phyloP scores from a whole-genome alignment of 2,888 invertebrate genomes.

The Ophraella communa region DNA sequence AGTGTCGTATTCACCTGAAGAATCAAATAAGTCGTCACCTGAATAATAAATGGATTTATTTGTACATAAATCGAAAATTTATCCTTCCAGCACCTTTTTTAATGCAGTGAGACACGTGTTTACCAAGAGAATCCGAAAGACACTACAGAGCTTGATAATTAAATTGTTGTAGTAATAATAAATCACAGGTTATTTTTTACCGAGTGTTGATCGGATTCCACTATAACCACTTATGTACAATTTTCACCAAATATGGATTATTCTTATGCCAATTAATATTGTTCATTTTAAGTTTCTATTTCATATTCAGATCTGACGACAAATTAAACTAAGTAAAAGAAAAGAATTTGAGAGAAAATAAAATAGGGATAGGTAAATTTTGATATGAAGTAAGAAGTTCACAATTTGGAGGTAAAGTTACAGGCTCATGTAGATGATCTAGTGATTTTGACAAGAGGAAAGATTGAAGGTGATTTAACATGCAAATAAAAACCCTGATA shows the following conservation, averaged over 20 bases:
- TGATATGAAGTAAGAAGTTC: too few relatives aligned
- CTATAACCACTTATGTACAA: too few relatives aligned
- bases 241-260: too few relatives aligned
- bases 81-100: background rate
- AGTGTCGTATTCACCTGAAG: conserved; percentile 54
- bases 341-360: background rate
- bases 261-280: too few relatives aligned
- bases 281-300: too few relatives aligned
- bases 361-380: background rate
- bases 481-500: too few relatives aligned
- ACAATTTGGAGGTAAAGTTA: too few relatives aligned
- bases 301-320: conserved; percentile 1
- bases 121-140: background rate
- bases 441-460: too few relatives aligned
- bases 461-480: too few relatives aligned
- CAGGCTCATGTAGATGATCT: too few relatives aligned
- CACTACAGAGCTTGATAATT: background rate
- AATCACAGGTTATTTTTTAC: too few relatives aligned
- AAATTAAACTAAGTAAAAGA: background rate
- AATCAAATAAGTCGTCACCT: conserved; percentile 46
- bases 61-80: conserved; percentile 4
- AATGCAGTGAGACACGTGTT: background rate
- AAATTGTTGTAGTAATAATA: too few relatives aligned
- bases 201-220: background rate
- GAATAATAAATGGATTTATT: conserved; percentile 30